These are phyloP conservation scores for Tribolium castaneum DNA, from an alignment of 1,140 invertebrate genomes.

Conservation along the genomic window DNA sequence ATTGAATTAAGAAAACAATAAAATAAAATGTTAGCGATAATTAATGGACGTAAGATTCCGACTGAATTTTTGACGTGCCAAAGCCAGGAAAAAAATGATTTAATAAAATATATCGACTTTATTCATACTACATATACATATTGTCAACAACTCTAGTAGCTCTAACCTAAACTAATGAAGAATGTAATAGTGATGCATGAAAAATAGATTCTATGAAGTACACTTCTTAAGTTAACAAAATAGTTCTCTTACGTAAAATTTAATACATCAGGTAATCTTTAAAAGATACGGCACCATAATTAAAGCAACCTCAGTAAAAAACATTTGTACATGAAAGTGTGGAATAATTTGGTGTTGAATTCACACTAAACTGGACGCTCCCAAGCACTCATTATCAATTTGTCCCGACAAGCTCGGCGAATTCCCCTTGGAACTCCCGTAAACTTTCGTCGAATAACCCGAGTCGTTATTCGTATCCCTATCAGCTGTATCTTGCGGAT, in stretches of 20 bases:
- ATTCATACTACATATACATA: constrained; percentile 38
- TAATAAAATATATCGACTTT: constrained; percentile 41
- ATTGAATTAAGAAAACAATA: too few species aligned
- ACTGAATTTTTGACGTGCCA: too few species aligned
- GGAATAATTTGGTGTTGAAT: background rate
- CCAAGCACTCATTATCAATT: constrained; percentile 62
- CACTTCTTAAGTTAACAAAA: constrained; percentile 21
- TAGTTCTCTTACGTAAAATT: background rate
- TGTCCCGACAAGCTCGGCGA: constrained; percentile 79
- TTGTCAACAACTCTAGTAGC: constrained; percentile 30
- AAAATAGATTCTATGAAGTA: constrained; percentile 8
- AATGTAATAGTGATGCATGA: constrained; percentile 17
- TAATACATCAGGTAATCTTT: constrained; percentile 40
- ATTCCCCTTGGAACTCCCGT: constrained; percentile 80
- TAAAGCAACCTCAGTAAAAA: constrained; percentile 19
- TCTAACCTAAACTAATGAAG: constrained; percentile 25
- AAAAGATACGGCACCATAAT: constrained; percentile 29
- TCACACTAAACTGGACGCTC: constrained; percentile 61
- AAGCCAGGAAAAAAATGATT: background rate
- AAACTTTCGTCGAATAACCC: constrained; percentile 81
- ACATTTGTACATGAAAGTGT: constrained; percentile 24
- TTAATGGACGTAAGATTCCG: too few species aligned
- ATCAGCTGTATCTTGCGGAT: constrained; percentile 63
- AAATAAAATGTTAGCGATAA: too few species aligned
- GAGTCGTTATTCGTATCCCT: constrained; percentile 81